A percentile compares a stretch with the other conserved stretches of the same genome.
Evolutionary conservation across 2,888 invertebrate species (phyloP).

Genomic region (Halictus quadricinctus): DNA sequence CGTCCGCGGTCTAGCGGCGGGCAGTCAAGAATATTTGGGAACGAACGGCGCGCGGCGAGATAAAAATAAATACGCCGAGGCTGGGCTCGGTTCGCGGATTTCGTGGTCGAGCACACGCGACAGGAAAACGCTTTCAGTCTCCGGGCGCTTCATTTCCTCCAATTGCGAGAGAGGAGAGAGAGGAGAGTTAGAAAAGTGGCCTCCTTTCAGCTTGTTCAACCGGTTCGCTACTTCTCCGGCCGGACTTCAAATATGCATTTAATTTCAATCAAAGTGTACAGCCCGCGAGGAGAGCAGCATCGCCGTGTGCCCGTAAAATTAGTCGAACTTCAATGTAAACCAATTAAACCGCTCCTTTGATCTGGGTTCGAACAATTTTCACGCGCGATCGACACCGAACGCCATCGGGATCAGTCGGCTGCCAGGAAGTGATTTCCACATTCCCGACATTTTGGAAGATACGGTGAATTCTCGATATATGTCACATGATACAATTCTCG

Average conservation of each 20-base stretch:
- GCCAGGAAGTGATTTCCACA: no score
- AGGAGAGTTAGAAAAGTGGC: background rate
- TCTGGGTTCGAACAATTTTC: background rate
- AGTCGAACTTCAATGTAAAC: background rate
- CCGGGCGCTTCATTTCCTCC: conserved; percentile 33
- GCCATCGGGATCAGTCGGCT: background rate
- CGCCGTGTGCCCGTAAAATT: no score
- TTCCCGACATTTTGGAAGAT: no score
- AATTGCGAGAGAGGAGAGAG: background rate
- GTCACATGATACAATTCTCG: no score
- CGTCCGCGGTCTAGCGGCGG: background rate
- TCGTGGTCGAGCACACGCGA: conserved; percentile 39
- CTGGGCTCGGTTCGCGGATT: conserved; percentile 20
- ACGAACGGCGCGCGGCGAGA: conserved; percentile 3
- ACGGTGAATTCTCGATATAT: no score
- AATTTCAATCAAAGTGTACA: background rate
- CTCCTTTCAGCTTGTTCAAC: conserved; percentile 8
- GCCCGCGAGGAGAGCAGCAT: background rate
- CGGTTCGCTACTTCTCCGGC: background rate
- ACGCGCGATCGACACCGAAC: background rate
- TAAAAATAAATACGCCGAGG: conserved; percentile 40
- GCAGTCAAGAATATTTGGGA: background rate
- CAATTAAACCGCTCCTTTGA: background rate
- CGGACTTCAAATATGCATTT: conserved; percentile 10
- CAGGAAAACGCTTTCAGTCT: conserved; percentile 45